A percentile compares a stretch with the other conserved stretches of the same genome.
Evolutionary conservation across 1,140 invertebrate species (phyloP).

Genomic region (Samia ricini): DNA sequence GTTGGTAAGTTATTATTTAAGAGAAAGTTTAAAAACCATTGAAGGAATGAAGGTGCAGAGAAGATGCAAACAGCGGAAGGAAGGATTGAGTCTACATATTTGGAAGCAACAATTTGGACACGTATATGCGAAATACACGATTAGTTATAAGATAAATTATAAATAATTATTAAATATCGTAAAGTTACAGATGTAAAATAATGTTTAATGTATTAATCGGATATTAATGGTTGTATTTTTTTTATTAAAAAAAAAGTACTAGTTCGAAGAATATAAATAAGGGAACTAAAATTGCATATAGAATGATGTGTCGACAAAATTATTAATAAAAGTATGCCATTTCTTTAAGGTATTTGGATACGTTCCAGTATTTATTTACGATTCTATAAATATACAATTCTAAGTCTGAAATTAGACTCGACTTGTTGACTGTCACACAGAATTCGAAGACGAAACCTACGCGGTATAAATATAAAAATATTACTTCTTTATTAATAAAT

Average conservation of each 20-base stretch:
- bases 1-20: slow-evolving; percentile 78
- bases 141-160: no score
- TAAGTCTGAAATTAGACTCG: neutral
- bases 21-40: neutral
- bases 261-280: neutral
- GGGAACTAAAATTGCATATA: neutral
- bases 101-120: no score
- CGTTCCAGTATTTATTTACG: neutral
- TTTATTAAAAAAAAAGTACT: no score
- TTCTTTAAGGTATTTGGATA: slow-evolving; percentile 1
- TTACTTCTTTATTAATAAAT: neutral
- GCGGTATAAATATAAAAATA: neutral
- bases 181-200: no score
- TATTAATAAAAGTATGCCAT: slow-evolving; percentile 1
- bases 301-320: neutral
- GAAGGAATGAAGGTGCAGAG: no score
- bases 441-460: neutral
- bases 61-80: neutral
- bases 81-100: no score
- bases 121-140: no score
- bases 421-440: neutral
- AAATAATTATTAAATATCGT: no score
- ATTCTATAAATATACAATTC: neutral
- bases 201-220: no score
- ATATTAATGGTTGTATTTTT: no score